Conservation (phyloP, 2,888 invertebrate species). For the Tenthredo amoena region DNA sequence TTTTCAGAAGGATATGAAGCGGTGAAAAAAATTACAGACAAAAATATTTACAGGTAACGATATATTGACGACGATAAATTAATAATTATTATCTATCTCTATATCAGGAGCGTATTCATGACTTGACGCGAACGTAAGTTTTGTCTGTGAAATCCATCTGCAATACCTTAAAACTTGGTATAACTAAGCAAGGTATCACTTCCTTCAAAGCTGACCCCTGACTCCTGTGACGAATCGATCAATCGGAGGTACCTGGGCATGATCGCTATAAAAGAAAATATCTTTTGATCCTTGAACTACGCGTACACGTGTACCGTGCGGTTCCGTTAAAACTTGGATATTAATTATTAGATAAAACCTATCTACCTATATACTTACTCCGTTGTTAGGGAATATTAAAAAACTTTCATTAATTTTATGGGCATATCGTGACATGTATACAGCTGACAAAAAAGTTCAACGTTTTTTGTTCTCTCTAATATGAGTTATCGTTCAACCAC, state of each 20-base stretch:
- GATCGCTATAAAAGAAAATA: neutral
- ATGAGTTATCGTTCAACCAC: neutral
- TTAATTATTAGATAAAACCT: neutral
- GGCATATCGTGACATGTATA: neutral
- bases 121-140: neutral
- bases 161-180: neutral
- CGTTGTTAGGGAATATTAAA: neutral
- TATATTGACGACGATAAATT: neutral
- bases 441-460: neutral
- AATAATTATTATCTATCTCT: constrained; percentile 1
- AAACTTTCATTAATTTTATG: neutral
- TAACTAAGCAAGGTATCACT: neutral
- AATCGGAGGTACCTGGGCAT: neutral
- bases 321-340: neutral
- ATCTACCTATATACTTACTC: neutral
- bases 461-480: neutral
- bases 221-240: neutral
- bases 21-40: neutral
- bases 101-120: neutral
- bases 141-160: neutral
- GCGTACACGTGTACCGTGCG: neutral
- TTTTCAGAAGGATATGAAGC: neutral
- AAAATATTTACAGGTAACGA: neutral
- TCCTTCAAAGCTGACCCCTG: neutral
- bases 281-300: neutral